Evolutionary conservation across 2,797 vertebrate genomes (phyloP), one percentile per base, ranked within the genome.

Genomic region (Megalops cyprinoides): DNA sequence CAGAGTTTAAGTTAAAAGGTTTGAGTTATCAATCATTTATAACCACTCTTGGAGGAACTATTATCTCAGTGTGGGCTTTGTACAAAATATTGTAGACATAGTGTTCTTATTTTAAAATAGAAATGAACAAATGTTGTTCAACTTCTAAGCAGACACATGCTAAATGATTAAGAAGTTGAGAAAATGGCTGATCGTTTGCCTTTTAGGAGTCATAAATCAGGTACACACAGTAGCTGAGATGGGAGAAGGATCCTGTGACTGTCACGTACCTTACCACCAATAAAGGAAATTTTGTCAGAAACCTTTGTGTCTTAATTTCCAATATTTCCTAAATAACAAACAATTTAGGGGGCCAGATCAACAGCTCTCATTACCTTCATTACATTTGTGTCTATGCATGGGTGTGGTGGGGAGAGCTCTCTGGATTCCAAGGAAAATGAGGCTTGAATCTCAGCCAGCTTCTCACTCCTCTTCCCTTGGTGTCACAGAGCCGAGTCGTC

Each of bases 301-400:
- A 9, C 1, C 2, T 4, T 44, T 9, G 6, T 9, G 39, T 34
- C 5, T 12, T 78, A 53, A 71, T 69, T 34, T 73, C 37, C 55
- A 62, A 81, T 62, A 69, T 9, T 34, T 7, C 77, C 58, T 23
- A 28, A 74, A 58, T 81, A 46, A 7, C 60, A 28, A 67, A 62
- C 42, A 79, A 71, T 37, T 85, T 80, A 83, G 79, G 71, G 60
- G 55, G 1, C 48, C 79, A 56, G 83, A 82, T 51, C 67, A 75
- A 69, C 78, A 82, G 42, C 67, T 82, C 79, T 49, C 48, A 82
- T 62, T 77, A 44, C 60, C 60, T 51, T 79, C 62, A 78, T 77
- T 58, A 71, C 78, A 82, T 81, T 81, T 83, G 83, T 74, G 69
- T 78, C 42, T 37, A 69, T 37, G 37, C 67, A n/a, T 23, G 67